phyloP scores from a whole-genome alignment of 2,888 invertebrate genomes.

The Netelia fuscicornis region DNA sequence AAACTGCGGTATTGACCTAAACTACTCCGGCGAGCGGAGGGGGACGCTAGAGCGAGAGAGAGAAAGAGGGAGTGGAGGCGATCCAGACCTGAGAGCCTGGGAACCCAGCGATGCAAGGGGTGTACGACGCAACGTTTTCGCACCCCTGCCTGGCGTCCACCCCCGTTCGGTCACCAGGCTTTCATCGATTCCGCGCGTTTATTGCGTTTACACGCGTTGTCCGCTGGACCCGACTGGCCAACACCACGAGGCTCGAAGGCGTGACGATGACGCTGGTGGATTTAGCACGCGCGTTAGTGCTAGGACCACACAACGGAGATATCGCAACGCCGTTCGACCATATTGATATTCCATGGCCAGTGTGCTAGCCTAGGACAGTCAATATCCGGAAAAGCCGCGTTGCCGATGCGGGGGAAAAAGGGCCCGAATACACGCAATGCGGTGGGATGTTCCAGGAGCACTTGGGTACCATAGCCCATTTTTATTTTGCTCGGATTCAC shows the following conservation, averaged over 20 bases:
- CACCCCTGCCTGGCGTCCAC: neutral
- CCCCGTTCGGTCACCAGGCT: conserved; percentile 68
- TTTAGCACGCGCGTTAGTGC: conserved; percentile 68
- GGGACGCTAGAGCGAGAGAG: neutral
- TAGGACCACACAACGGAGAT: conserved; percentile 54
- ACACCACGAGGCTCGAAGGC: conserved; percentile 11
- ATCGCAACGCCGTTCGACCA: conserved; percentile 16
- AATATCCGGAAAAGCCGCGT: neutral
- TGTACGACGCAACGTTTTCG: conserved; percentile 14
- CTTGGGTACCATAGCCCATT: too few relatives aligned
- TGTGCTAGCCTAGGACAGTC: neutral
- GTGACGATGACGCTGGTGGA: conserved; percentile 70
- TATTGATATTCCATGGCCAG: conserved; percentile 16
- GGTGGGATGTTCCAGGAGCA: too few relatives aligned
- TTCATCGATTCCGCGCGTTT: conserved; percentile 75
- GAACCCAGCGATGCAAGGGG: neutral
- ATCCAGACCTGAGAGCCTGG: conserved; percentile 1
- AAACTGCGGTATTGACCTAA: conserved; percentile 70
- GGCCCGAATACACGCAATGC: neutral
- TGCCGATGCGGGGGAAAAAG: conserved; percentile 15
- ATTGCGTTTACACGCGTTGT: conserved; percentile 72
- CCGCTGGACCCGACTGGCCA: conserved; percentile 32
- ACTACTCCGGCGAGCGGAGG: conserved; percentile 70
- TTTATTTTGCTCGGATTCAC: too few relatives aligned
- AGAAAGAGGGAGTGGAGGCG: neutral